phyloP scores from a whole-genome alignment of 2,797 vertebrate species.

The Galagoides demidoff region DNA sequence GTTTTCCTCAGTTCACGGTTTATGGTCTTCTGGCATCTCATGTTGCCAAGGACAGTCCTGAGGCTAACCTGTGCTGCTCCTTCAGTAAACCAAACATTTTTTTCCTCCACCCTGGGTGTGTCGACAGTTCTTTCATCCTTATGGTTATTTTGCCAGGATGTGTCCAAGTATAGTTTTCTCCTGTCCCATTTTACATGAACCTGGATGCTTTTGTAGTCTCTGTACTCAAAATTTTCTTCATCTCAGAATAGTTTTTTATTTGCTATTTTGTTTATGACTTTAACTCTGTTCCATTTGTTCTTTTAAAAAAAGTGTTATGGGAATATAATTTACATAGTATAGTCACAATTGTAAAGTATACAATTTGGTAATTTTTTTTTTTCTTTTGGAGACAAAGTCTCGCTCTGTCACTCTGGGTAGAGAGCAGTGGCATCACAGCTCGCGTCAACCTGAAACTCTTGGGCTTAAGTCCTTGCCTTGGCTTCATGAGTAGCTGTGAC shows the following conservation, averaged over 20 bases:
- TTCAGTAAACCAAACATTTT: conserved; percentile 19
- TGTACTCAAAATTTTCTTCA: neutral
- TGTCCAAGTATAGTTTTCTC: neutral
- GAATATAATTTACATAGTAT: neutral
- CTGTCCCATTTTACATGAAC: neutral
- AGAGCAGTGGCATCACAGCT: no score
- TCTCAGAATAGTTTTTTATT: neutral
- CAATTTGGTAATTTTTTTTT: no score
- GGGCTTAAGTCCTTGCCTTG: no score
- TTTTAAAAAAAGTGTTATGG: neutral
- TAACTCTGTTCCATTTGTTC: neutral
- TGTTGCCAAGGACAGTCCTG: neutral
- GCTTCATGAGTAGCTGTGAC: no score
- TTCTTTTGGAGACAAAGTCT: no score
- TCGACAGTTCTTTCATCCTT: neutral
- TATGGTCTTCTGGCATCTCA: neutral
- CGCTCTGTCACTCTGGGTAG: no score
- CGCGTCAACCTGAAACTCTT: no score
- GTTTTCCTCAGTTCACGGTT: neutral
- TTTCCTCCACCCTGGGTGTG: neutral
- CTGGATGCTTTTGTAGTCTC: neutral
- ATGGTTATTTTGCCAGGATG: neutral
- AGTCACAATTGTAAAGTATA: neutral
- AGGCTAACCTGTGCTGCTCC: neutral
- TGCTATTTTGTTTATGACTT: neutral